phyloP scores from a whole-genome alignment of 1,140 invertebrate genomes.

The Lanistes nyassanus region DNA sequence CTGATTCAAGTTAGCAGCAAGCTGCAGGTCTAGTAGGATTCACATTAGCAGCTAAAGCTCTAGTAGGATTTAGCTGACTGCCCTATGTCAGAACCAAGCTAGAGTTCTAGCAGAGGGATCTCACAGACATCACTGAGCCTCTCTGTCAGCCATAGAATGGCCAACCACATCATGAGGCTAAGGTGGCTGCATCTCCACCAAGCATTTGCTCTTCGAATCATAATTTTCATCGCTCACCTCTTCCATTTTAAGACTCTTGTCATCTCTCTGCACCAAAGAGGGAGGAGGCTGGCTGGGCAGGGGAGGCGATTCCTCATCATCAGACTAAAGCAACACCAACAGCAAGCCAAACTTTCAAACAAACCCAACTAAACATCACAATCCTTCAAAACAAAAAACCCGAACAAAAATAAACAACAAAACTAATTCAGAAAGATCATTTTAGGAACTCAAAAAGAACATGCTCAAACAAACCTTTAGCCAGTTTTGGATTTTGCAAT shows the following conservation, averaged over 20 bases:
- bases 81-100: too few species aligned
- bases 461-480: not conserved
- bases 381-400: not conserved
- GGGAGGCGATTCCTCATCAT: constrained; percentile 31
- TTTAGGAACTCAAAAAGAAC: not conserved
- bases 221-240: not conserved
- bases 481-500: not conserved
- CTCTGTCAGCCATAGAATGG: too few species aligned
- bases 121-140: too few species aligned
- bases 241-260: constrained; percentile 11
- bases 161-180: too few species aligned
- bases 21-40: too few species aligned
- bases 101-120: too few species aligned
- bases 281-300: constrained; percentile 33
- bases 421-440: not conserved
- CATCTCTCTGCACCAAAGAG: not conserved
- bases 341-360: not conserved
- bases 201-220: too few species aligned
- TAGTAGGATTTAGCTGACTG: too few species aligned
- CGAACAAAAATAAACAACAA: not conserved
- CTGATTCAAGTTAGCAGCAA: too few species aligned
- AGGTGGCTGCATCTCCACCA: too few species aligned
- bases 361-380: not conserved
- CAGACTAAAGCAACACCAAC: constrained; percentile 12
- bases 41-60: too few species aligned